Evolutionary conservation across 2,797 vertebrate genomes (phyloP).

Genomic region (Pristis pectinata): DNA sequence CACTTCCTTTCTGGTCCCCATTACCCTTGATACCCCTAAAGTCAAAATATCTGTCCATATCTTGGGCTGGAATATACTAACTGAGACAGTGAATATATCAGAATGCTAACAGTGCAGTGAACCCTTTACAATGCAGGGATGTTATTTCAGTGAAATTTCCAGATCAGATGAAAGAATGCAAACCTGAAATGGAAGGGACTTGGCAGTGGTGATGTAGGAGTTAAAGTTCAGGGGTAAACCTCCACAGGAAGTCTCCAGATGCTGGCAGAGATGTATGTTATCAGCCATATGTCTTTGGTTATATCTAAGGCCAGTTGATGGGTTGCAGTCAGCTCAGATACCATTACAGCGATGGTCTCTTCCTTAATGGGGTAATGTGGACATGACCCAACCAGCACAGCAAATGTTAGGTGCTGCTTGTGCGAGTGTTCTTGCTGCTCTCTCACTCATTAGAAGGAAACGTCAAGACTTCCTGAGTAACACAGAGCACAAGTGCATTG

Average conservation of each 20-base stretch:
- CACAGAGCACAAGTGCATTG: neutral
- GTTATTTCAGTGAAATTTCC: neutral
- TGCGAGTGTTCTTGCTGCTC: neutral
- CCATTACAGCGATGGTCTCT: neutral
- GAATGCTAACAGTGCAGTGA: no score
- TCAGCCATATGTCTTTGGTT: no score
- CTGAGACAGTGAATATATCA: neutral
- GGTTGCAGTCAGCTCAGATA: neutral
- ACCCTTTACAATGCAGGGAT: neutral
- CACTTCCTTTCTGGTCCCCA: no score
- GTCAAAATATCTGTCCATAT: no score
- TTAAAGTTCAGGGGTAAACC: neutral
- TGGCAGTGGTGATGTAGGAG: no score
- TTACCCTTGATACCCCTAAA: no score
- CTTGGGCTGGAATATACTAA: no score
- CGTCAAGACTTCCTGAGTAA: neutral
- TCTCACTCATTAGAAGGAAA: no score
- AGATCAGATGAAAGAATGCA: neutral
- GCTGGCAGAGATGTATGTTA: no score
- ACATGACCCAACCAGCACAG: no score
- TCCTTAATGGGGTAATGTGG: neutral
- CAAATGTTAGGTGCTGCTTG: neutral
- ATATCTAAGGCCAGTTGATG: neutral
- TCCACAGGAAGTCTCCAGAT: neutral
- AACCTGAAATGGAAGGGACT: neutral